phyloP scores from a whole-genome alignment of 2,113 vertebrate species.

The Gasterosteus nipponicus region DNA sequence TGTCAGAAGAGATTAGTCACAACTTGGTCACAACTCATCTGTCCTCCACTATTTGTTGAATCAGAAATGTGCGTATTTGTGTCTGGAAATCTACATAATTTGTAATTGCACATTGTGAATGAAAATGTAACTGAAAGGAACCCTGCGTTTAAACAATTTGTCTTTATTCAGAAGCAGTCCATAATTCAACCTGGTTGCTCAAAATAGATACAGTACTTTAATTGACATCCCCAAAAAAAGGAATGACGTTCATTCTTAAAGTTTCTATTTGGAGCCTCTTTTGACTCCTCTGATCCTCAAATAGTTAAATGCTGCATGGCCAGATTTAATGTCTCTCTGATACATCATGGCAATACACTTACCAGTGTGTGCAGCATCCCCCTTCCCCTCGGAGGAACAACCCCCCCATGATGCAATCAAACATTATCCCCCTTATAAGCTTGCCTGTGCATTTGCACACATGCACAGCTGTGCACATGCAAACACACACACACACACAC shows the following conservation, averaged over 20 bases:
- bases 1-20: slow-evolving; percentile 68
- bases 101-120: neutral
- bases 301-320: slow-evolving; percentile 78
- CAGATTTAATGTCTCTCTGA: slow-evolving; percentile 71
- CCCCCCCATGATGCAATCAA: slow-evolving; percentile 64
- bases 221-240: slow-evolving; percentile 11
- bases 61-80: slow-evolving; percentile 33
- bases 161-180: slow-evolving; percentile 2
- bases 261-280: slow-evolving; percentile 40
- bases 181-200: slow-evolving; percentile 14
- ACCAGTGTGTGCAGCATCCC: slow-evolving; percentile 58
- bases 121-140: slow-evolving; percentile 19
- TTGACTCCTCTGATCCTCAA: slow-evolving; percentile 54
- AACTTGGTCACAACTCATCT: slow-evolving; percentile 69
- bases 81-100: slow-evolving; percentile 7
- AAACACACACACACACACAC: slow-evolving; percentile 12
- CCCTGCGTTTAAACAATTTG: neutral
- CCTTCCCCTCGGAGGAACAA: slow-evolving; percentile 34
- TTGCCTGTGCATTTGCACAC: slow-evolving; percentile 35
- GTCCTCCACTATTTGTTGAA: slow-evolving; percentile 63
- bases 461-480: slow-evolving; percentile 13
- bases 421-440: slow-evolving; percentile 40
- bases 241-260: slow-evolving; percentile 31
- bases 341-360: slow-evolving; percentile 70
- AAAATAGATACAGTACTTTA: slow-evolving; percentile 14